Evolutionary conservation across 2,797 vertebrate species (phyloP), one percentile per base, ranked within the genome.

Genomic region (Hemitrygon akajei): DNA sequence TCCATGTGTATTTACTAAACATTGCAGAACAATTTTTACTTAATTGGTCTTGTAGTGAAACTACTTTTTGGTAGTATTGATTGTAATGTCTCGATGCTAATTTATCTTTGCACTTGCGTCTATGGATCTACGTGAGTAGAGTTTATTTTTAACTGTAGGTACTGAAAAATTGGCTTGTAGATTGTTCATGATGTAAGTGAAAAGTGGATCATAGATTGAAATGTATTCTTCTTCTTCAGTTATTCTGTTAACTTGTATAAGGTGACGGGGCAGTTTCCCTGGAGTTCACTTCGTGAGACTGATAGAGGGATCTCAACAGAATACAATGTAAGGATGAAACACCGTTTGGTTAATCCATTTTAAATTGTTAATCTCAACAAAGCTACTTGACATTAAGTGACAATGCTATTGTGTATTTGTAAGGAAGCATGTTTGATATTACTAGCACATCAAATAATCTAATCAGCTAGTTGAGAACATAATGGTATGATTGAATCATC

Each of bases 221-320:
- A 69, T 58, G 34, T 81, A 34, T 25, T 11, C 34, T 93, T 81
- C 66, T 69, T 84, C 30, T 22, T 60, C 34, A 99, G 99, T 95
- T 97, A 99, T 95, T 97, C 97, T 27, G 95, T 98, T 69, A 99
- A 99, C 95, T 16, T 98, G 14, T 99, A 99, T 95, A 99, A 99
- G 97, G 98, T 99, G 69, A 99, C 98, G 0, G 98, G 98, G 0
- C 99, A 99, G 96, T 99, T 99, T 94, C 98, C 98, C 0, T 99
- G 99, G 99, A 99, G 99, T 95, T 99, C 98, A 1, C 96, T 99
- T 66, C 98, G 98, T 93, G 98, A 99, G 97, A 99, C 98, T 0
- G 99, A 99, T 96, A 95, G 98, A 94, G 99, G 99, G 7, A 0
- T 98, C 76, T 99, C 99, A 0, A 96, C 97, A 1, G 98, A 99